Conservation (phyloP, 2,113 vertebrate genomes). For the Calyptomena viridis region DNA sequence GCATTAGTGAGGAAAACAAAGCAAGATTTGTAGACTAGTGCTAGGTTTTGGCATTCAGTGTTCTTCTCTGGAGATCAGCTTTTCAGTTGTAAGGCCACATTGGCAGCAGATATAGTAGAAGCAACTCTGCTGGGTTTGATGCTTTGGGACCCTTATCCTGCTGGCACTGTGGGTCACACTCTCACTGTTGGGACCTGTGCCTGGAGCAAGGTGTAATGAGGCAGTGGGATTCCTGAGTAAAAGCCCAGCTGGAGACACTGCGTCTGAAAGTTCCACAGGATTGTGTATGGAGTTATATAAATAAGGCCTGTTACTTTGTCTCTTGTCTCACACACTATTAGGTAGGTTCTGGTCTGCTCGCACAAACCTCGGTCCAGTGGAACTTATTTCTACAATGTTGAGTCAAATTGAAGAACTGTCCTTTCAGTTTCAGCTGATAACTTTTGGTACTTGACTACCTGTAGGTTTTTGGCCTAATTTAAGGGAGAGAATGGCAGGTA, state of each 20-base stretch:
- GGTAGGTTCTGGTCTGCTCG: neutral
- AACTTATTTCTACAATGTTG: neutral
- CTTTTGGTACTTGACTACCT: neutral
- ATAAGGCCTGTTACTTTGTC: neutral
- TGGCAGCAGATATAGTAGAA: neutral
- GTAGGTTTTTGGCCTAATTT: neutral
- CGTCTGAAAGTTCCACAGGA: neutral
- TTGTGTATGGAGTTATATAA: neutral
- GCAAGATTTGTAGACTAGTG: neutral
- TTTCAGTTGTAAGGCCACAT: neutral
- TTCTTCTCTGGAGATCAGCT: neutral
- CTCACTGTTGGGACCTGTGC: neutral
- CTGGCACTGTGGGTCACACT: neutral
- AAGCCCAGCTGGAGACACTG: neutral
- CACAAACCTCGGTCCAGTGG: neutral
- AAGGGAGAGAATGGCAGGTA: neutral
- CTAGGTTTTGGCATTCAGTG: neutral
- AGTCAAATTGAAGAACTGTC: neutral
- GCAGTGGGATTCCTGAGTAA: neutral
- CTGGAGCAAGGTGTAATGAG: neutral
- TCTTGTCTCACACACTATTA: fast-evolving
- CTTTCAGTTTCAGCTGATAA: neutral
- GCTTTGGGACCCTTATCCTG: neutral
- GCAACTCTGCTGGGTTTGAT: neutral
- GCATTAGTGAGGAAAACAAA: neutral